Evolutionary conservation across 1,140 invertebrate genomes (phyloP), one percentile per base, ranked within the genome.

Genomic region (Conopomorpha cramerella): DNA sequence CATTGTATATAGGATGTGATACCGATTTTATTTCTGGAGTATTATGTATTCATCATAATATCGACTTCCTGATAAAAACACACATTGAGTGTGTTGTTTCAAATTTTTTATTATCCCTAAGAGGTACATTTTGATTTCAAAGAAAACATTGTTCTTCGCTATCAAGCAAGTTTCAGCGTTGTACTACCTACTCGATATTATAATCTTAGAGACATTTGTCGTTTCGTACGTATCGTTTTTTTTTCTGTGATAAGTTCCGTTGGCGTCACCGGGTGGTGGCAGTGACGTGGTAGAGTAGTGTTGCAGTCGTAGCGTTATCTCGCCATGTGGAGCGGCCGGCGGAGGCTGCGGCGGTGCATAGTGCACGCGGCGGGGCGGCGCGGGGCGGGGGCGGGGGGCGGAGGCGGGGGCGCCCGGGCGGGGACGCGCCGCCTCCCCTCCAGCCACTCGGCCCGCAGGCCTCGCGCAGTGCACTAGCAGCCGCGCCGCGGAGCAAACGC

Each of bases 311-410:
- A 45, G 47, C 35, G 45, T 58, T 62, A 64, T 67, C 60, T n/a
- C n/a, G n/a, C n/a, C n/a, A n/a, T n/a, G n/a, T n/a, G n/a, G n/a
- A n/a, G n/a, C n/a, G n/a, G n/a, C n/a, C n/a, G n/a, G n/a, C n/a
- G n/a, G n/a, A n/a, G n/a, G n/a, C n/a, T 63, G 34, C 43, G 43
- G 28, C 39, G 37, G 39, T 45, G 51, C 60, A 56, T 64, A 59
- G 55, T 64, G 54, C 46, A 55, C 46, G 43, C 40, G 39, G 44
- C 31, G 49, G 51, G 56, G 61, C 66, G 67, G 62, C 62, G 52
- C 55, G 55, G 53, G 66, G 63, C 64, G 57, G 53, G 64, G 53
- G 48, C 38, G 43, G 36, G 34, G 25, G 30, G 30, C 16, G 42
- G 25, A 46, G 38, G 35, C 26, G 34, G 36, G 46, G 38, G 27